phyloP scores from a whole-genome alignment of 2,888 invertebrate genomes.

The Limnephilus auricula region DNA sequence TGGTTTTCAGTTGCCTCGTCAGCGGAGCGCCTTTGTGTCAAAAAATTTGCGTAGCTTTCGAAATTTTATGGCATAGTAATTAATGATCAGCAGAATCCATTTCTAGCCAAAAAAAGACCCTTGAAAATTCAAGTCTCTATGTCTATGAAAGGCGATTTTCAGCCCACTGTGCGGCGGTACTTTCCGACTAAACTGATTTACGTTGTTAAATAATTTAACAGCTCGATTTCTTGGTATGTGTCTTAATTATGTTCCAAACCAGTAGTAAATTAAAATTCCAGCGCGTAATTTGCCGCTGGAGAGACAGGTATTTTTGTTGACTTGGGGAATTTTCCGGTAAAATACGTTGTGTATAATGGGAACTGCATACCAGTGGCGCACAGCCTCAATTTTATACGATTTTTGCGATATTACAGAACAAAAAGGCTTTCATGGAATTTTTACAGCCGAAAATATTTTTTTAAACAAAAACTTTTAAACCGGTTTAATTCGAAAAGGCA shows the following conservation, averaged over 20 bases:
- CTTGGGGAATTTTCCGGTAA: not conserved
- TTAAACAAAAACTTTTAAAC: not conserved
- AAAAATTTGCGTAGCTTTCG: too few species aligned
- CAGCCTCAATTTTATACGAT: not conserved
- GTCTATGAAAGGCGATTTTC: too few species aligned
- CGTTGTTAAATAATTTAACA: not conserved
- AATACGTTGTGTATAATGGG: not conserved
- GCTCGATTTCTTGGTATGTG: not conserved
- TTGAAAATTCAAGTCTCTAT: too few species aligned
- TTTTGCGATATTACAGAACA: not conserved
- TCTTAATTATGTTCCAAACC: not conserved
- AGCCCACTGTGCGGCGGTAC: too few species aligned
- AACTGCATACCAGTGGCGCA: not conserved
- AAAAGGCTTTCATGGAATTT: not conserved
- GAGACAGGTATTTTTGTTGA: constrained; percentile 2
- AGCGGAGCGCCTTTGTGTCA: too few species aligned
- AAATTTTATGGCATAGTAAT: too few species aligned
- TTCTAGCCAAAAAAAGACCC: too few species aligned
- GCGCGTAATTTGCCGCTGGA: not conserved
- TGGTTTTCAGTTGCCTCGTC: too few species aligned
- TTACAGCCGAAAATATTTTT: not conserved
- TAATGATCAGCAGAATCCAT: too few species aligned
- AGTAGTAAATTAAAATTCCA: not conserved
- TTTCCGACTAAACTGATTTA: not conserved
- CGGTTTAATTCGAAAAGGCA: not conserved